A percentile compares a stretch with the other conserved stretches of the same genome.
These are phyloP conservation scores for Oreochromis grahami DNA, from an alignment of 2,797 vertebrate genomes.

Conservation along the genomic window DNA sequence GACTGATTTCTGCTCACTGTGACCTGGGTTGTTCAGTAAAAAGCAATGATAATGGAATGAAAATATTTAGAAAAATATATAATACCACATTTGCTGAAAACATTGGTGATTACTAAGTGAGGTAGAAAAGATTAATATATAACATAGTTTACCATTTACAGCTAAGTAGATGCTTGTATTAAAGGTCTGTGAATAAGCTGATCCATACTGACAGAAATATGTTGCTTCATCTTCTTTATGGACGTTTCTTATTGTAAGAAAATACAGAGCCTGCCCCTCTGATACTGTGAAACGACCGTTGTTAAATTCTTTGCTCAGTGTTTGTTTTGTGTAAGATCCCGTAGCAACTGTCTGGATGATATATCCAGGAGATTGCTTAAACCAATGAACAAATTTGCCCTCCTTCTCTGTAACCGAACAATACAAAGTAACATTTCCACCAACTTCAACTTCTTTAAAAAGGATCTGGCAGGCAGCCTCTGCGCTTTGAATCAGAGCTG, in stretches of 20 bases:
- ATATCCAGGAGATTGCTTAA: neutral
- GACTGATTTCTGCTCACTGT: neutral
- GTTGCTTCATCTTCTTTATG: neutral
- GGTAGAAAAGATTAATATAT: neutral
- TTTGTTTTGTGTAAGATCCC: neutral
- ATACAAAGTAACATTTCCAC: neutral
- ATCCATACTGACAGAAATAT: neutral
- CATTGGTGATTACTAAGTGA: neutral
- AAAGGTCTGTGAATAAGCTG: neutral
- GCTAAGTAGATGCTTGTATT: neutral
- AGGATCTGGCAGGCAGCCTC: neutral
- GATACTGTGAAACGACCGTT: neutral
- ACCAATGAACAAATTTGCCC: fast-evolving
- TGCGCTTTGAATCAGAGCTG: neutral
- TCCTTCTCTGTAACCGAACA: neutral
- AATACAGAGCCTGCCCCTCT: fast-evolving
- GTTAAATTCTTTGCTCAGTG: fast-evolving
- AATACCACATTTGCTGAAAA: neutral
- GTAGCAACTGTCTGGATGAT: neutral
- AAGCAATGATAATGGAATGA: neutral
- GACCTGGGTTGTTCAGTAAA: neutral
- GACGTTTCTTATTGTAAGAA: fast-evolving
- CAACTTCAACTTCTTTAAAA: neutral
- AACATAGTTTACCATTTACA: neutral
- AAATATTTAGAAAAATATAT: neutral